Conservation (phyloP, 1,140 invertebrate genomes). For the Drosophila lini region DNA sequence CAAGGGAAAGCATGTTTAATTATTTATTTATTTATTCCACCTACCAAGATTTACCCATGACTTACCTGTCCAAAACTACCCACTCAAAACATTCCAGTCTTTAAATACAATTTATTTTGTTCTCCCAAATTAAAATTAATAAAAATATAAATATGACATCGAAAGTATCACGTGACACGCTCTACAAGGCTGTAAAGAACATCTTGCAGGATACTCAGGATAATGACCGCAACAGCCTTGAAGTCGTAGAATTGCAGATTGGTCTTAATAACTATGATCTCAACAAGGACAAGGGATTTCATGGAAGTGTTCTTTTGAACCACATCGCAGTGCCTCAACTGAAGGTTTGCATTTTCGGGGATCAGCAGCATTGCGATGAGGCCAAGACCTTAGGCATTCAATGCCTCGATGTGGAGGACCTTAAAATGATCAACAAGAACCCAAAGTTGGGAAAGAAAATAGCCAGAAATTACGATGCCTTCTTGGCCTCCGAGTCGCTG, state of each 20-base stretch:
- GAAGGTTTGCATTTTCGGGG: slow-evolving; percentile 15
- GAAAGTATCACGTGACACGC: slow-evolving; percentile 2
- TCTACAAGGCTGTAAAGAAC: background rate
- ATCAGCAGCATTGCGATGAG: slow-evolving; percentile 15
- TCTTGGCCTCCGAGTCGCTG: slow-evolving; percentile 15
- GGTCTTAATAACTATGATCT: slow-evolving; percentile 19
- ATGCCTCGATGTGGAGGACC: slow-evolving; percentile 1
- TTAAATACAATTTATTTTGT: background rate
- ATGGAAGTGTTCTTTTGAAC: slow-evolving; percentile 16
- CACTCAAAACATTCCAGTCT: background rate
- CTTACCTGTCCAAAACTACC: background rate
- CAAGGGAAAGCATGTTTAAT: too few species aligned
- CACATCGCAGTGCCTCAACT: slow-evolving; percentile 20
- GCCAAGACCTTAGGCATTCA: slow-evolving; percentile 12
- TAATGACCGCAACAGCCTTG: background rate
- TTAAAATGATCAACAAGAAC: background rate
- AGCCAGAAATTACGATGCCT: slow-evolving; percentile 5
- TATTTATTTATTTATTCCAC: background rate
- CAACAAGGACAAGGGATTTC: background rate
- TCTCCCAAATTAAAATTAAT: background rate
- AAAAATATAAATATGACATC: background rate
- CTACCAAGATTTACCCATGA: background rate
- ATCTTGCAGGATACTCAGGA: background rate
- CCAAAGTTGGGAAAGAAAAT: slow-evolving; percentile 9
- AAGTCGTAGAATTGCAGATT: slow-evolving; percentile 21